Evolutionary conservation across 2,797 vertebrate species (phyloP).

Genomic region (Cyclura pinguis): DNA sequence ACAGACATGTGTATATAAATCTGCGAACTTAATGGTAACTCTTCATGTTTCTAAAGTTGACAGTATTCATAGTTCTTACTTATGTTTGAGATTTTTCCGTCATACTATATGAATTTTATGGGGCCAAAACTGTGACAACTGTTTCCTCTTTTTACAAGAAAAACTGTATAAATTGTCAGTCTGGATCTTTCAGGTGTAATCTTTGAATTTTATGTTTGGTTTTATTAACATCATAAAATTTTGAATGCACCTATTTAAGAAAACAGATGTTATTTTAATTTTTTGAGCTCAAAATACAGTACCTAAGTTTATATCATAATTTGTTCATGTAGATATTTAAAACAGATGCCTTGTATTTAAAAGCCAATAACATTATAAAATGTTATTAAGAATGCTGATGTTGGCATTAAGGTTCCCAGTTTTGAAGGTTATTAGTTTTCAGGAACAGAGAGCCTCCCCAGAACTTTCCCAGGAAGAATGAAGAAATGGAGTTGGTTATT

Average conservation of each 20-base stretch:
- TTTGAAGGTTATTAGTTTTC: conserved; percentile 28
- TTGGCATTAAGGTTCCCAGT: neutral
- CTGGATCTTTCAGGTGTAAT: neutral
- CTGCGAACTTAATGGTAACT: too few relatives aligned
- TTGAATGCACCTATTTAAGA: neutral
- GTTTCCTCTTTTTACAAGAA: neutral
- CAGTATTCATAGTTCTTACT: neutral
- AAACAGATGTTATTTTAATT: neutral
- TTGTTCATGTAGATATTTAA: neutral
- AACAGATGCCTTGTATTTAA: neutral
- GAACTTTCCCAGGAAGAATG: conserved; percentile 64
- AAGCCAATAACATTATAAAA: conserved; percentile 63
- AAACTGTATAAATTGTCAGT: neutral
- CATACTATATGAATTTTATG: neutral
- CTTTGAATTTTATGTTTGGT: neutral
- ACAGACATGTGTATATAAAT: too few relatives aligned
- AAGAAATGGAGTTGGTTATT: conserved; percentile 52
- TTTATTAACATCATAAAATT: neutral
- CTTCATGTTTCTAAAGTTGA: neutral
- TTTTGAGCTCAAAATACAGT: neutral
- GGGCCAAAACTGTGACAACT: neutral
- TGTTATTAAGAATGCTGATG: conserved; percentile 24
- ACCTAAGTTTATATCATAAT: neutral
- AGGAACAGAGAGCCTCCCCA: conserved; percentile 47
- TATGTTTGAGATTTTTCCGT: neutral